These are phyloP conservation scores for Campylomormyrus numenius DNA, from an alignment of 2,113 vertebrate genomes.

Conservation along the genomic window DNA sequence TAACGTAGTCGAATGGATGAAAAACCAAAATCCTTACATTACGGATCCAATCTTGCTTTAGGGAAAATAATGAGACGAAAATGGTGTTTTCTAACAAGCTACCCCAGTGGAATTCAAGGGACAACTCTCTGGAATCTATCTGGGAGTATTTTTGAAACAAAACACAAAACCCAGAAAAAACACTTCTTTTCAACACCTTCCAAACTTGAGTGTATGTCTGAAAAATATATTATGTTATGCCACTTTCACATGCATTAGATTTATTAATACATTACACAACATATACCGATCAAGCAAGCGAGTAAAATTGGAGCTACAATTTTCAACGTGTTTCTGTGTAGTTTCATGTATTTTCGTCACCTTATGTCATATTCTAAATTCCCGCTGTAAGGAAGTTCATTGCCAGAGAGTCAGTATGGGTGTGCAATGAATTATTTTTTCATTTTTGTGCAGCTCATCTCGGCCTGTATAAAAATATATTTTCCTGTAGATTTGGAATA, in stretches of 20 bases:
- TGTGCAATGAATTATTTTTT: background rate
- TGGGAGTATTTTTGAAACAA: background rate
- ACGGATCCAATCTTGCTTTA: slow-evolving; percentile 44
- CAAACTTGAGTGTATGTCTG: background rate
- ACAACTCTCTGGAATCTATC: background rate
- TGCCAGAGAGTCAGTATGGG: background rate
- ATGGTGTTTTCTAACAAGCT: background rate
- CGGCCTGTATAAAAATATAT: slow-evolving; percentile 14
- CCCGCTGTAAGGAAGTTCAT: background rate
- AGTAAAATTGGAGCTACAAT: background rate
- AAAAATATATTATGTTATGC: slow-evolving; percentile 7
- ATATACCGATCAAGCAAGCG: slow-evolving; percentile 10
- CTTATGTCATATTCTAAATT: slow-evolving; percentile 3
- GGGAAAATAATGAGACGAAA: slow-evolving; percentile 54
- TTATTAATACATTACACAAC: background rate
- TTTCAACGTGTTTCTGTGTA: background rate
- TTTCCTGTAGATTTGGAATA: slow-evolving; percentile 33
- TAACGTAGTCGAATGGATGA: background rate
- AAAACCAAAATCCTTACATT: slow-evolving; percentile 49
- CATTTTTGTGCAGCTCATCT: slow-evolving; percentile 12
- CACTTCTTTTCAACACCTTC: background rate
- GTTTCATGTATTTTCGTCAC: background rate
- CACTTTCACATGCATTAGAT: slow-evolving; percentile 7
- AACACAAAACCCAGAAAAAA: background rate
- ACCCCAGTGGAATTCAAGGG: background rate